phyloP scores from a whole-genome alignment of 1,140 invertebrate species.

The Probaryconus sp. region DNA sequence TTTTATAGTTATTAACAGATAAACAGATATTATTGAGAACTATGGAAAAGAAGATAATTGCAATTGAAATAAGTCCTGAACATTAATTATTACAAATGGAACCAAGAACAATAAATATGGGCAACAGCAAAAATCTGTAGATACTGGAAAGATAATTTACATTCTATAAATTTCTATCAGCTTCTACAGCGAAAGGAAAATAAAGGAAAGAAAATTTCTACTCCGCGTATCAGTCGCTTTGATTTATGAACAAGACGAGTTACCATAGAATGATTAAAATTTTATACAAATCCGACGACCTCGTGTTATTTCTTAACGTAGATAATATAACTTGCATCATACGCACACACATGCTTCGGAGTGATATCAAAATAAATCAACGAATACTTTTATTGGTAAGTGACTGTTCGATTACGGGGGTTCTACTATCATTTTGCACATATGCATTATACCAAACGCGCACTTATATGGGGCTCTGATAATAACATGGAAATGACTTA shows the following conservation, averaged over 20 bases:
- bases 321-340: conserved; percentile 36
- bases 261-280: conserved; percentile 29
- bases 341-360: conserved; percentile 25
- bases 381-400: conserved; percentile 37
- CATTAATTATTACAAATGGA: too few species aligned
- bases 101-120: too few species aligned
- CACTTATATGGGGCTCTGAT: conserved; percentile 69
- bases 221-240: too few species aligned
- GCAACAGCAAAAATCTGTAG: too few species aligned
- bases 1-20: too few species aligned
- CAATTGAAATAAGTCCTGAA: too few species aligned
- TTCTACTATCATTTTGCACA: conserved; percentile 72
- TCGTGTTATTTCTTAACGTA: conserved; percentile 49
- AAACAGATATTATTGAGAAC: too few species aligned
- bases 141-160: too few species aligned
- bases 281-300: conserved; percentile 44
- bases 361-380: conserved; percentile 50
- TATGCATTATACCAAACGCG: conserved; percentile 68
- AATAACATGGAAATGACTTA: conserved; percentile 71
- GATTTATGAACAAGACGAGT: background rate
- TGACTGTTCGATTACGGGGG: conserved; percentile 52
- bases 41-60: too few species aligned
- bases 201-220: too few species aligned
- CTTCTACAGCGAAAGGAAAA: too few species aligned
- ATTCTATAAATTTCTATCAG: too few species aligned